Evolutionary conservation across 2,888 invertebrate genomes (phyloP), one percentile per base, ranked within the genome.

Genomic region (Spisula solida): DNA sequence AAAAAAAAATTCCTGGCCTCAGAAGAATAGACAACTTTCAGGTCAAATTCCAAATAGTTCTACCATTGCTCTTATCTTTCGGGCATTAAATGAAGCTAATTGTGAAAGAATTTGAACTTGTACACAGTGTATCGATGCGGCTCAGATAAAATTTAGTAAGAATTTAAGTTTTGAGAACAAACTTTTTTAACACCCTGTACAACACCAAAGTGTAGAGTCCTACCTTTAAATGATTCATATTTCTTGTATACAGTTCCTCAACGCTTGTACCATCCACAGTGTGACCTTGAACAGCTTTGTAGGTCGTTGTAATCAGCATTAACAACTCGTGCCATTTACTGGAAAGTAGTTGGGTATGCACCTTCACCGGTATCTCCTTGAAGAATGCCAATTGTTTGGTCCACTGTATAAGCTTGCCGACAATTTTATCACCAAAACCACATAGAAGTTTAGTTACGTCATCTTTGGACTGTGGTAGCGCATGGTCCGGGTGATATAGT

Each of bases 331-430:
- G 99, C 99, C 99, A 99, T 97, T 99, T 99, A 97, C 99, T 99
- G 96, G 99, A 99, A 96, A 99, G 97, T 94, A 99, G 97, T 97
- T 98, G 98, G 92, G 99, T 99, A 86, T 95, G 95, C 16, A 97
- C 98, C 97, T 99, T 98, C 95, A 99, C 98, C 85, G 99, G 99
- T 94, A 99, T 98, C 97, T 99, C 99, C 97, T 98, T 97, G 97
- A 99, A 99, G 97, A 99, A 99, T 88, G 99, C 99, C 97, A 99
- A 97, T 97, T 99, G 98, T 97, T 99, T 99, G 95, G 99, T 99
- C 99, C 99, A 99, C 97, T 99, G 99, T 94, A 99, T 99, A 97
- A 99, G 98, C 97, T 99, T 99, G 97, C 98, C 99, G 88, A 99
- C 99, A 96, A 99, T 99, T 94, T 99, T 99, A 97, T 99, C 99